Base-by-base conservation (phyloP, 2,113 vertebrate genomes). In the Pteropus alecto region DNA sequence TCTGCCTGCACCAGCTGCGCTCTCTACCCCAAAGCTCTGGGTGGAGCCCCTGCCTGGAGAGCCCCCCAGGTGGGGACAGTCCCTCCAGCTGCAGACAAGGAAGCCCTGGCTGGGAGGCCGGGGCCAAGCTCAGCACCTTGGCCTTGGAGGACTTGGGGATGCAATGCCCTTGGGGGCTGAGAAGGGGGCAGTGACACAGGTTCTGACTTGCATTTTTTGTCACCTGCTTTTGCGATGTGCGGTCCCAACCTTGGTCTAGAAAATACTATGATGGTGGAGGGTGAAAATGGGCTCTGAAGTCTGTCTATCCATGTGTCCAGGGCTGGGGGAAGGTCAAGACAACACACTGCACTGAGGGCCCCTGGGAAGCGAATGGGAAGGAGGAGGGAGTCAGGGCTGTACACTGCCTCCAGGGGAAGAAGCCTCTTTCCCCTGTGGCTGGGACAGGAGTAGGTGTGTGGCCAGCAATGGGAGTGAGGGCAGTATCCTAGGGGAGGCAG, bases 11-110 rank as follows among this genome's bases (percentile, higher is more conserved):
- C n/a, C 56, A 24, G 77, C 85, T 70, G 65, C n/a, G 2, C 38
- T 33, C n/a, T 87, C 71, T 71, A 73, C 89, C 71, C 38, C 0
- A 6, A 41, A 79, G n/a, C 43, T 51, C 92, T 6, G 4, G 91
- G 85, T n/a, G 81, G 74, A 7, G 74, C 76, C 67, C 67, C 46
- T 4, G 0, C 26, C 81, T 7, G 48, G 82, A 56, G 81, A 82
- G 54, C 85, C 90, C 48, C 43, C 84, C 94, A 56, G 93, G 51
- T 61, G 79, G 93, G 90, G 93, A 41, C 70, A 3, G 90, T 51
- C 90, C 93, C 96, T 54, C 0, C 7, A 11, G n/a, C 38, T 13
- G 56, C 51, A 48, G 63, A 71, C 35, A 0, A 84, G 71, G n/a
- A 46, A 67, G 35, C 56, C 54, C 28, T 21, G 30, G 19, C 77